Percentiles rank a stretch among this genome's conserved stretches.
These are phyloP conservation scores for Semibalanus balanoides DNA, from an alignment of 1,140 invertebrate genomes.

Conservation along the genomic window DNA sequence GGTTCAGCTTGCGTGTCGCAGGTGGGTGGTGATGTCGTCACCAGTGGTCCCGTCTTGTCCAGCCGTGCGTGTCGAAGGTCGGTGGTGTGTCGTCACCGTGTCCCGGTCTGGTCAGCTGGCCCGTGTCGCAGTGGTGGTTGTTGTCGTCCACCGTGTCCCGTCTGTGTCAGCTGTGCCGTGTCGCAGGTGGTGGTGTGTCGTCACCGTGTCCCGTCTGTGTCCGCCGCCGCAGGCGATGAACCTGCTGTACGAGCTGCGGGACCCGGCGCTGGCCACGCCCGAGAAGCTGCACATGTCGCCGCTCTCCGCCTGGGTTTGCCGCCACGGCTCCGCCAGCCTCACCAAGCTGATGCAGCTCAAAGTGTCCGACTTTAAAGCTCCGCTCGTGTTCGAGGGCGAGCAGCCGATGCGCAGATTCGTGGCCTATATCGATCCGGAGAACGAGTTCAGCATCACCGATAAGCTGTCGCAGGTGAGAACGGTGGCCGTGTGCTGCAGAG, in stretches of 20 bases:
- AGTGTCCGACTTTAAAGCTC: conserved; percentile 48
- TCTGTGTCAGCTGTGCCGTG: not conserved
- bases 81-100: too few species aligned
- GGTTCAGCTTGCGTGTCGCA: too few species aligned
- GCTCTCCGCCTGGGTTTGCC: conserved; percentile 76
- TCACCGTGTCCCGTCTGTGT: not conserved
- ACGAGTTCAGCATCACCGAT: conserved; percentile 74
- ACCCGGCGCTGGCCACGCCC: conserved; percentile 56
- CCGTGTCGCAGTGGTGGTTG: too few species aligned
- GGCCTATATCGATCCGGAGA: conserved; percentile 85
- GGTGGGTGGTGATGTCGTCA: too few species aligned
- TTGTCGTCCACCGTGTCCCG: not conserved
- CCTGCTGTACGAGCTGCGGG: conserved; percentile 64
- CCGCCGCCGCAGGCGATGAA: conserved; percentile 62
- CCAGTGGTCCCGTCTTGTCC: too few species aligned
- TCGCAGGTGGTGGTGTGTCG: conserved; percentile 3
- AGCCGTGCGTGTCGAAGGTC: too few species aligned
- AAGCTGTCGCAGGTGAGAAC: too few species aligned
- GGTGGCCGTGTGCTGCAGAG: too few species aligned
- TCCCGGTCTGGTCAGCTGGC: too few species aligned
- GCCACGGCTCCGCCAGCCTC: conserved; percentile 65
- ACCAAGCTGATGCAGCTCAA: conserved; percentile 65
- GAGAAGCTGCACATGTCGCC: conserved; percentile 68
- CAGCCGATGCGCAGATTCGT: conserved; percentile 71
- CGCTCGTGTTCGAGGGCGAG: conserved; percentile 70